Conservation (phyloP, 1,140 invertebrate genomes). For the Aphis gossypii region DNA sequence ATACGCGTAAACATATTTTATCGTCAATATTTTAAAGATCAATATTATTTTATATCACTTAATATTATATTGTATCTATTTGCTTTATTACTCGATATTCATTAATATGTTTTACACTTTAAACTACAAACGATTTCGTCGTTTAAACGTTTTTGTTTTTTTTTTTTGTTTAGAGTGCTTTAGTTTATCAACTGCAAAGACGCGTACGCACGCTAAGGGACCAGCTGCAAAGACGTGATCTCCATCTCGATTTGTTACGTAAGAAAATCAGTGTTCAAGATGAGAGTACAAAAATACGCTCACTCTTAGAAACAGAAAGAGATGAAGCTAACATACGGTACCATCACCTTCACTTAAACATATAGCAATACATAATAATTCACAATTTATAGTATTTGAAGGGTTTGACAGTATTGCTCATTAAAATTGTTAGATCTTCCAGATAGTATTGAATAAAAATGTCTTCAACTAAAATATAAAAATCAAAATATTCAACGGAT, state of each 20-base stretch:
- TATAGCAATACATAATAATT: constrained; percentile 9
- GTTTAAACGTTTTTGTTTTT: not conserved
- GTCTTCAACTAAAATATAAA: not conserved
- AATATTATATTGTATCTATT: not conserved
- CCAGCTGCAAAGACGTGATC: constrained; percentile 87
- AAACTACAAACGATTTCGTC: not conserved
- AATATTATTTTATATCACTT: not conserved
- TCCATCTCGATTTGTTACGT: constrained; percentile 87
- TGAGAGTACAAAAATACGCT: constrained; percentile 61
- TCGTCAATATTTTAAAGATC: not conserved
- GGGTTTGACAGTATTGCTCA: not conserved
- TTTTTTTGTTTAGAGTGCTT: constrained; percentile 71
- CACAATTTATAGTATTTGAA: not conserved
- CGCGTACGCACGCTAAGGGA: constrained; percentile 82
- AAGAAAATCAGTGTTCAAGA: constrained; percentile 82
- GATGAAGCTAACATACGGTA: constrained; percentile 78
- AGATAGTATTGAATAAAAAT: not conserved
- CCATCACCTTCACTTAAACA: constrained; percentile 31
- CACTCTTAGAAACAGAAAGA: constrained; percentile 68
- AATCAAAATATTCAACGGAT: not conserved
- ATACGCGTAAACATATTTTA: not conserved
- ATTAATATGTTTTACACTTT: not conserved
- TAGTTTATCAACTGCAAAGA: constrained; percentile 84
- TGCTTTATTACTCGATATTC: not conserved
- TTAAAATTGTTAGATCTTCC: not conserved